A percentile compares a stretch with the other conserved stretches of the same genome.
Evolutionary conservation across 37 sponge, comb jelly and placozoan species (phyloP).

Genomic region (Spongilla lacustris): DNA sequence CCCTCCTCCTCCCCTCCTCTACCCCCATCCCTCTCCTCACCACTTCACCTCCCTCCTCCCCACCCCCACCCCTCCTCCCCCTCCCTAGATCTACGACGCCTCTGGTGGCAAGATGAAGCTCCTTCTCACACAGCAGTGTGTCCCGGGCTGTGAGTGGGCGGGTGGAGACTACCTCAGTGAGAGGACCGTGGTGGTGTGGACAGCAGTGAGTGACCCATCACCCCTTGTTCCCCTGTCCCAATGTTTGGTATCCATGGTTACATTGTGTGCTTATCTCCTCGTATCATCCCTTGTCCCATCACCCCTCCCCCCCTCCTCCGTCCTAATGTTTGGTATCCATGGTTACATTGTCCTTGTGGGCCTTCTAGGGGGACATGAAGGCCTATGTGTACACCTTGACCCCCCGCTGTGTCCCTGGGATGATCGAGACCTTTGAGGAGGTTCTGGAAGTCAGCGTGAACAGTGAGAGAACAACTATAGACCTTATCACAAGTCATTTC

Average conservation of each 20-base stretch:
- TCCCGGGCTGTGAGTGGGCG: not conserved
- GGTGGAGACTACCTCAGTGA: not conserved
- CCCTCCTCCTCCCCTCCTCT: no score
- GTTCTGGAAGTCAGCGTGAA: slow-evolving; percentile 14
- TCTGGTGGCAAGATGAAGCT: not conserved
- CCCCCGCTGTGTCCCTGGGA: slow-evolving; percentile 58
- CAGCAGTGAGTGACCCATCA: not conserved
- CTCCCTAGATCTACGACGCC: not conserved
- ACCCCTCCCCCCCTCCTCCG: no score
- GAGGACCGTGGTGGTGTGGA: not conserved
- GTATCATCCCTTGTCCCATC: no score
- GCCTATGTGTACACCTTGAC: not conserved
- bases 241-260: no score
- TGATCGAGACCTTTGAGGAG: slow-evolving; percentile 49
- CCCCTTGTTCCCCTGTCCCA: not conserved
- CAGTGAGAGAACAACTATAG: slow-evolving; percentile 4
- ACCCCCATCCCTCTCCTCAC: no score
- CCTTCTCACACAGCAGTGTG: not conserved
- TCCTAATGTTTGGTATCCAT: no score
- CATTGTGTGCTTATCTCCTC: no score
- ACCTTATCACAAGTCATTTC: no score
- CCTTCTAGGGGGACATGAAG: slow-evolving; percentile 10
- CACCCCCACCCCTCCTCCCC: no score
- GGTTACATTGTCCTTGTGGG: no score
- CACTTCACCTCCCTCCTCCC: no score